A percentile compares a stretch with the other conserved stretches of the same genome.
Conservation (phyloP, 2,113 vertebrate genomes). For the Elachura formosa region DNA sequence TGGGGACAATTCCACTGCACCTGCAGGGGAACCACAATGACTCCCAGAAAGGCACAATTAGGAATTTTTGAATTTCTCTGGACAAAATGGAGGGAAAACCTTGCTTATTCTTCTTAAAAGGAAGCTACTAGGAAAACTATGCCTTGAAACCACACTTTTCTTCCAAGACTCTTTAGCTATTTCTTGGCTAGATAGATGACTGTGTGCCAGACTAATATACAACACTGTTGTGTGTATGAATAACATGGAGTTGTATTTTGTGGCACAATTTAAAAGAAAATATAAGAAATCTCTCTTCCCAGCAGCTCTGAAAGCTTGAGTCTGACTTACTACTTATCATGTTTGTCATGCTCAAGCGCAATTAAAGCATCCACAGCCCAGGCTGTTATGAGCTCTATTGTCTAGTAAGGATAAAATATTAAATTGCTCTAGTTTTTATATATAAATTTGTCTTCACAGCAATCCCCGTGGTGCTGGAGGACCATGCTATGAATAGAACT, state of each 20-base stretch:
- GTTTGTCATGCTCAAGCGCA: not conserved
- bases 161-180: not conserved
- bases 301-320: not conserved
- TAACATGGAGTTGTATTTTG: not conserved
- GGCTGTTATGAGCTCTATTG: not conserved
- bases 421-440: not conserved
- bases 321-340: not conserved
- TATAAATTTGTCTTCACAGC: not conserved
- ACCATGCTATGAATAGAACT: not conserved
- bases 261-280: not conserved
- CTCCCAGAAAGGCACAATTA: not conserved
- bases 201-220: not conserved
- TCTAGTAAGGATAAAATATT: not conserved
- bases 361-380: not conserved
- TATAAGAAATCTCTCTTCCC: not conserved
- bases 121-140: not conserved
- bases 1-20: fast-evolving
- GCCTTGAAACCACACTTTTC: not conserved
- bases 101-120: not conserved
- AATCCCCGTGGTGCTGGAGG: not conserved
- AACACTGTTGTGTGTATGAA: not conserved
- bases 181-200: not conserved
- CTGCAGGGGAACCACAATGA: not conserved
- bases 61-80: not conserved
- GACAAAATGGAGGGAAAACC: not conserved